Percentiles rank a stretch among this genome's conserved stretches.
These are phyloP conservation scores for Calonectris borealis DNA, from an alignment of 2,113 vertebrate genomes.

Conservation along the genomic window DNA sequence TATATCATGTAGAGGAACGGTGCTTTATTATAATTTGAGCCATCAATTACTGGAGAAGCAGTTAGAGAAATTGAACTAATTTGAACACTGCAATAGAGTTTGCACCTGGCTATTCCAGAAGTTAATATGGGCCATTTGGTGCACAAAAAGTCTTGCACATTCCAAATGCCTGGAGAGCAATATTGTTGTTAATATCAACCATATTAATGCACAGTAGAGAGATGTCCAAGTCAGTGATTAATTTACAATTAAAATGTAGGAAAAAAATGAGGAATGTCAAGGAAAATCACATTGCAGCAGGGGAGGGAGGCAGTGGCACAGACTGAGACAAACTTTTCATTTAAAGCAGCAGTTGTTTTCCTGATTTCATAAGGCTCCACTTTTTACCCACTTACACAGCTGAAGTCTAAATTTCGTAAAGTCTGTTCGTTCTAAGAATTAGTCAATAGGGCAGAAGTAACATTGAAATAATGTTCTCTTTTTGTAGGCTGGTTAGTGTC, in stretches of 20 bases:
- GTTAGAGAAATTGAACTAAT: conserved; percentile 59
- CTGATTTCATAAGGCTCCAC: conserved; percentile 14
- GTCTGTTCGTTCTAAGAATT: conserved; percentile 24
- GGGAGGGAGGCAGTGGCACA: neutral
- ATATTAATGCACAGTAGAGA: conserved; percentile 17
- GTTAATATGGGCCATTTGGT: conserved; percentile 60
- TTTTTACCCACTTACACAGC: conserved; percentile 12
- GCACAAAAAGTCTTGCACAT: conserved; percentile 42
- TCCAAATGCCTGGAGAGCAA: conserved; percentile 32
- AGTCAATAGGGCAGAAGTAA: conserved; percentile 4
- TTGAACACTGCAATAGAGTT: conserved; percentile 51
- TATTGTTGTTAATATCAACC: conserved; percentile 42
- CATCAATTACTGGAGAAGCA: conserved; percentile 51
- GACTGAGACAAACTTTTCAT: neutral
- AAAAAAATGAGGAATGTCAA: neutral
- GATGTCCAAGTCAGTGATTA: neutral
- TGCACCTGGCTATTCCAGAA: conserved; percentile 51
- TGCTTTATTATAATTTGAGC: conserved; percentile 51
- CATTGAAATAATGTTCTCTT: neutral
- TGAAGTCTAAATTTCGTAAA: conserved; percentile 20
- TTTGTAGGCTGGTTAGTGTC: neutral
- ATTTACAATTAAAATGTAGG: conserved; percentile 16
- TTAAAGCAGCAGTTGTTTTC: conserved; percentile 21
- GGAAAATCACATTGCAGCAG: neutral
- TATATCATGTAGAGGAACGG: conserved; percentile 50